phyloP scores from a whole-genome alignment of 2,888 invertebrate species.

The Eugnorisma glareosa region DNA sequence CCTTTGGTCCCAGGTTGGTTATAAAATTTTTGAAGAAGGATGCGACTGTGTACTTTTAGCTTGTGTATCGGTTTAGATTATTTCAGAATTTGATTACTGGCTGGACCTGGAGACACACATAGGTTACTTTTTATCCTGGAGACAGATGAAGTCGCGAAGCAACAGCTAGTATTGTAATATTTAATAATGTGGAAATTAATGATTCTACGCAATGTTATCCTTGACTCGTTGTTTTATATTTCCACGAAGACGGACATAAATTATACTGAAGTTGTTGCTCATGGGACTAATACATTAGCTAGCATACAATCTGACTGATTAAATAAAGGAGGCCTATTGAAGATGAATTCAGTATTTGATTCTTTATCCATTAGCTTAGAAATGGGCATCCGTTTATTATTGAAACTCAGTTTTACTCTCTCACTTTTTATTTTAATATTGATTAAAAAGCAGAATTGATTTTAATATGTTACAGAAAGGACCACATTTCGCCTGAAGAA shows the following conservation, averaged over 20 bases:
- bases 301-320: not conserved
- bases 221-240: not conserved
- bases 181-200: not conserved
- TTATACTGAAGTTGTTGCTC: not conserved
- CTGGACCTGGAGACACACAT: not conserved
- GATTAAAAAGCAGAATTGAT: not conserved
- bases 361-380: not conserved
- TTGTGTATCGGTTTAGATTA: not conserved
- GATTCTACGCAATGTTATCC: not conserved
- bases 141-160: not conserved
- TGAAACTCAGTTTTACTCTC: not conserved
- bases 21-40: not conserved
- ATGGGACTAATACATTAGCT: not conserved
- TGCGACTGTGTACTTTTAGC: not conserved
- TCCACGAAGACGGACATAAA: not conserved
- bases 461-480: not conserved
- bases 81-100: not conserved
- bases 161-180: not conserved
- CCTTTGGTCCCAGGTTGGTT: not conserved
- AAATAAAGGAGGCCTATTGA: not conserved
- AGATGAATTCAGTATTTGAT: not conserved
- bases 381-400: not conserved
- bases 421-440: not conserved
- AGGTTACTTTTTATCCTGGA: not conserved
- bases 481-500: not conserved